Percentiles rank a stretch among this genome's conserved stretches.
phyloP scores from a whole-genome alignment of 2,797 vertebrate genomes.

The Brotogeris chrysoptera region DNA sequence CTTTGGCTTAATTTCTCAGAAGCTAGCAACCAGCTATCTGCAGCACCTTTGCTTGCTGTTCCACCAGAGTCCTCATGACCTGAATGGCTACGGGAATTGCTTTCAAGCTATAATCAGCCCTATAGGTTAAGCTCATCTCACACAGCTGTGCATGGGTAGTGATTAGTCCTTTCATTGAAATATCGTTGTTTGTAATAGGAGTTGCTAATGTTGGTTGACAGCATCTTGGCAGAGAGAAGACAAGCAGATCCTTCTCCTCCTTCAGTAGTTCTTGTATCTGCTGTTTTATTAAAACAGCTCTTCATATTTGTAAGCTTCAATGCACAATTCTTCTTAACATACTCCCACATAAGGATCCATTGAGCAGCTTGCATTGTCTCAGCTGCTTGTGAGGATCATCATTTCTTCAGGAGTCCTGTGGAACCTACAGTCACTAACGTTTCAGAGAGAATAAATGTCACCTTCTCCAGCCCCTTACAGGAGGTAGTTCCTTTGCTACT shows the following conservation, averaged over 20 bases:
- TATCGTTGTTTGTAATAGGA: background rate
- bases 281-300: constrained; percentile 49
- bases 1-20: constrained; percentile 1
- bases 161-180: background rate
- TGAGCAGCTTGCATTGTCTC: constrained; percentile 28
- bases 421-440: background rate
- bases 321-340: constrained; percentile 8
- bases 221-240: background rate
- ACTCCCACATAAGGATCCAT: constrained; percentile 26
- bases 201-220: background rate
- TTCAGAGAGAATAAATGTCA: background rate
- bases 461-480: background rate
- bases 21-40: background rate
- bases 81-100: background rate
- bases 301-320: constrained; percentile 54
- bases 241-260: background rate
- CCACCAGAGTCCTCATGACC: background rate
- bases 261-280: background rate
- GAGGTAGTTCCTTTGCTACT: background rate
- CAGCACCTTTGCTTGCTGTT: background rate
- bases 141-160: background rate
- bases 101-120: background rate
- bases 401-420: background rate
- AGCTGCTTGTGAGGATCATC: background rate
- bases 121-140: background rate